These are phyloP conservation scores for Bombus superbus DNA, from an alignment of 1,140 invertebrate genomes.

Conservation along the genomic window DNA sequence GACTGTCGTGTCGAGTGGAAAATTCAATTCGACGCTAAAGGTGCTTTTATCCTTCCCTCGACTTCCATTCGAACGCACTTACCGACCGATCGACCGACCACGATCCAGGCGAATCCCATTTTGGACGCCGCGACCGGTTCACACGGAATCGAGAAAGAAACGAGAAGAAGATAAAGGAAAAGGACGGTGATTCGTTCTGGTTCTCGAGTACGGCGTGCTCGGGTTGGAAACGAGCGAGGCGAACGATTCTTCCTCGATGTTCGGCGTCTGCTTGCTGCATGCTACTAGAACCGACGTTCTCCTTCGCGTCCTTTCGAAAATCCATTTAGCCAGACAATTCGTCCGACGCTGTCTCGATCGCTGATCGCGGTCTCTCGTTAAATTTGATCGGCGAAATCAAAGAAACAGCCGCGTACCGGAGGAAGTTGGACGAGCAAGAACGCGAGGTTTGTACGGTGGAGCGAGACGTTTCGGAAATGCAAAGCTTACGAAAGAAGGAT, in stretches of 20 bases:
- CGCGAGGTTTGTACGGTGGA: background rate
- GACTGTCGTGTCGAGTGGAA: conserved; percentile 12
- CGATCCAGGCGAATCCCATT: background rate
- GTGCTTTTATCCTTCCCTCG: conserved; percentile 41
- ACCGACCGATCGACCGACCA: background rate
- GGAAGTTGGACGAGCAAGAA: too few species aligned
- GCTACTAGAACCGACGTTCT: too few species aligned
- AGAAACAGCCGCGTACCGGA: too few species aligned
- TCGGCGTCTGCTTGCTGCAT: too few species aligned
- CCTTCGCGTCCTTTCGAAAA: too few species aligned
- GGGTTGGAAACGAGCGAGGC: too few species aligned
- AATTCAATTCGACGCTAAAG: conserved; percentile 42
- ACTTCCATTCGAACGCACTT: background rate
- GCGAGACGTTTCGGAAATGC: background rate
- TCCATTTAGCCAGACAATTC: too few species aligned
- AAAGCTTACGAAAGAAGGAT: background rate
- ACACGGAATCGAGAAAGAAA: background rate
- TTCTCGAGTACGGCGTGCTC: background rate
- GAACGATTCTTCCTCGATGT: background rate
- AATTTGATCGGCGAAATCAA: too few species aligned
- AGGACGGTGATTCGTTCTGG: background rate
- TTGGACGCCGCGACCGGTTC: background rate
- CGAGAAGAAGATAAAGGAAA: background rate
- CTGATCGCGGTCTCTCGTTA: too few species aligned
- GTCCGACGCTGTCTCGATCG: too few species aligned